Base-by-base conservation (phyloP, 2,888 invertebrate genomes). In the Shargacucullia verbasci region DNA sequence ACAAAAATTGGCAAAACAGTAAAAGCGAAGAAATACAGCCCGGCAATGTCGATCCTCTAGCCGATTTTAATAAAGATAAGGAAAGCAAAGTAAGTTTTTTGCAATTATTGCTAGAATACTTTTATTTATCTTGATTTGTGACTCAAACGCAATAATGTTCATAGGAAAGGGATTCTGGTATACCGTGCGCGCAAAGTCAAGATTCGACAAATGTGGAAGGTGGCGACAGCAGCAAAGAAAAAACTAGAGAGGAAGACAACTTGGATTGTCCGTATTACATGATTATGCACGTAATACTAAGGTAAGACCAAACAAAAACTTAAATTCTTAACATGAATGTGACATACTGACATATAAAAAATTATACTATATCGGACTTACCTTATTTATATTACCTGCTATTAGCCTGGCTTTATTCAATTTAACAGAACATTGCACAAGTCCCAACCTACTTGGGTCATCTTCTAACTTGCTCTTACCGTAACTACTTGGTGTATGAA, bases 281-380 rank as follows among this genome's bases (percentile, higher is more conserved):
- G 77, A 95, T 97, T 38, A 96, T 97, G 96, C 96, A 96, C 80
- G 95, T 96, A 58, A 91, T 95, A 63, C 89, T 95, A 5, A 94
- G 95, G 95, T 95, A 84, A 59, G 14, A 29, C 29, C 4, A 15
- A 35, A 33, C n/a, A n/a, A 37, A 9, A 14, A 37, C 3, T 15
- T 15, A 37, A 45, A 45, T 7, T 13, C 2, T 9, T 0, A 27
- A 13, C 27, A 12, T 11, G 5, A n/a, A n/a, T 20, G n/a, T n/a
- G n/a, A 20, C 20, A 20, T 20, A 20, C 2, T 2, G 20, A 20
- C 20, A 20, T 20, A 3, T 3, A 20, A 4, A 3, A 20, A 20
- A 20, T 20, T 20, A 20, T 20, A 4, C 20, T 3, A 20, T 3
- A 20, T 20, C 4, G 20, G 2, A 20, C 20, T 20, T 20, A 20